phyloP scores from a whole-genome alignment of 2,113 vertebrate genomes.

The Panthera uncia region DNA sequence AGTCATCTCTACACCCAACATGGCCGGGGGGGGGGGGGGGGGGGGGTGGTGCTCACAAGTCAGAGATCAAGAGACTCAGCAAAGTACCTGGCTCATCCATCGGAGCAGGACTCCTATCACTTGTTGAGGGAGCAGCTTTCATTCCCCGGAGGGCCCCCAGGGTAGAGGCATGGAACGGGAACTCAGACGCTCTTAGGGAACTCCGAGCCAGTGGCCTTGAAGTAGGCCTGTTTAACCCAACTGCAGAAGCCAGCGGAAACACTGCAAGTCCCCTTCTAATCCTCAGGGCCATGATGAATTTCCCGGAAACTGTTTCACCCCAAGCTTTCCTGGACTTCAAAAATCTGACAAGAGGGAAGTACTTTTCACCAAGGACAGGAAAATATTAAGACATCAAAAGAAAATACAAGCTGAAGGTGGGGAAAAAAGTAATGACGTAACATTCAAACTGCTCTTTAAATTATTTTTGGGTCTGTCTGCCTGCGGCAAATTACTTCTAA shows the following conservation, averaged over 20 bases:
- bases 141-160: not conserved
- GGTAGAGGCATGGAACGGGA: not conserved
- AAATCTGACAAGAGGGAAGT: conserved; percentile 1
- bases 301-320: not conserved
- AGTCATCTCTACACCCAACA: not conserved
- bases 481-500: not conserved
- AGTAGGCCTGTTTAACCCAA: not conserved
- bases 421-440: not conserved
- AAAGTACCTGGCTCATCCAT: not conserved
- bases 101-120: not conserved
- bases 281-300: not conserved
- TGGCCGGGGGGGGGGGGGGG: too few relatives aligned
- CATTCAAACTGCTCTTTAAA: conserved; percentile 43
- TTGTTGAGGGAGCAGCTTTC: not conserved
- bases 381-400: conserved; percentile 12
- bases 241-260: not conserved
- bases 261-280: not conserved
- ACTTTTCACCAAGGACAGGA: conserved; percentile 46
- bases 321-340: conserved; percentile 16
- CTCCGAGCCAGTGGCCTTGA: too few relatives aligned
- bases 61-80: not conserved
- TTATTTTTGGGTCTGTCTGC: not conserved
- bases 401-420: conserved; percentile 39
- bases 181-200: not conserved
- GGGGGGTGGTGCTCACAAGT: too few relatives aligned